Conservation (phyloP, 1,140 invertebrate species). For the Drosophila sulfurigaster region DNA sequence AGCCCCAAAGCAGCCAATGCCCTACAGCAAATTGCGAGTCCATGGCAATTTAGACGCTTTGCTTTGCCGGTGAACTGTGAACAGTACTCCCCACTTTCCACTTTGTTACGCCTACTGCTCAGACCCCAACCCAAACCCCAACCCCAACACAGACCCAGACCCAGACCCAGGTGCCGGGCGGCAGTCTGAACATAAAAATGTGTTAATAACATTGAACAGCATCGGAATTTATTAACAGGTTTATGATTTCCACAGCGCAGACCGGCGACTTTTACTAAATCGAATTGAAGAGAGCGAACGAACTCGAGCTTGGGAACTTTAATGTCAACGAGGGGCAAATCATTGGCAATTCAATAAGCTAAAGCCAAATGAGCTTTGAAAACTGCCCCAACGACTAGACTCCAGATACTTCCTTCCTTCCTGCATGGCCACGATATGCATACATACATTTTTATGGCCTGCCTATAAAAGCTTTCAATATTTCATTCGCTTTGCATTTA, state of each 20-base stretch:
- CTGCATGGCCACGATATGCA: neutral
- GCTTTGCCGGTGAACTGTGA: neutral
- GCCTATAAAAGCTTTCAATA: conserved; percentile 59
- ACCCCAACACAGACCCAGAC: neutral
- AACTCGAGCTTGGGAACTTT: conserved; percentile 11
- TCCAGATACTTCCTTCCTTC: neutral
- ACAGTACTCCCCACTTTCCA: neutral
- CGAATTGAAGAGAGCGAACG: conserved; percentile 12
- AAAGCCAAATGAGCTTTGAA: conserved; percentile 31
- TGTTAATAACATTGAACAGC: conserved; percentile 49
- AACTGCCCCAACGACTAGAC: conserved; percentile 1
- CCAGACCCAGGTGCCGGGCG: neutral
- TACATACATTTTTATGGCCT: conserved; percentile 35
- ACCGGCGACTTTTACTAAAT: conserved; percentile 14
- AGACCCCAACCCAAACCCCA: neutral
- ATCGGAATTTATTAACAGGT: conserved; percentile 39
- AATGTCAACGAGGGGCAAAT: conserved; percentile 10
- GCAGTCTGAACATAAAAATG: conserved; percentile 28
- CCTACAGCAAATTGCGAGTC: neutral
- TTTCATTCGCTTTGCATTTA: conserved; percentile 30
- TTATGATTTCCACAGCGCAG: conserved; percentile 15
- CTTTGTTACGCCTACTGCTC: neutral
- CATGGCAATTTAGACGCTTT: conserved; percentile 1
- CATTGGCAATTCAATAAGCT: conserved; percentile 48
- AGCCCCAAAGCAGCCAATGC: neutral